Percentiles rank a stretch among this genome's conserved stretches.
Conservation (phyloP, 1,140 invertebrate genomes). For the Pinna nobilis region DNA sequence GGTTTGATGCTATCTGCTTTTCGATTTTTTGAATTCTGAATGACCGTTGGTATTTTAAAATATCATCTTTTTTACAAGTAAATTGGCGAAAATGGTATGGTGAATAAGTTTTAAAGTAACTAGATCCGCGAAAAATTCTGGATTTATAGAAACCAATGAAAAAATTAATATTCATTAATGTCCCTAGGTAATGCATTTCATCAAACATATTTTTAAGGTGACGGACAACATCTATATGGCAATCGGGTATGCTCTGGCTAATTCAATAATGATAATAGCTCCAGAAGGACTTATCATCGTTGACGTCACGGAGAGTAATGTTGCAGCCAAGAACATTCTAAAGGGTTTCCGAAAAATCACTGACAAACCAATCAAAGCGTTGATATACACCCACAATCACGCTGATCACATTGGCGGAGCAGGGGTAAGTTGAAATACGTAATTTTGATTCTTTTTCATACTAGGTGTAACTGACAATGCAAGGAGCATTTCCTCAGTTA, state of each 20-base stretch:
- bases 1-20: too few species aligned
- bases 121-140: too few species aligned
- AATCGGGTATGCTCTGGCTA: conserved; percentile 55
- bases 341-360: conserved; percentile 50
- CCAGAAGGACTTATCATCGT: conserved; percentile 57
- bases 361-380: conserved; percentile 42
- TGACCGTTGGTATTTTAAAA: too few species aligned
- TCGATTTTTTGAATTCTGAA: too few species aligned
- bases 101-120: too few species aligned
- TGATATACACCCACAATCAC: conserved; percentile 53
- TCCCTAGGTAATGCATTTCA: background rate
- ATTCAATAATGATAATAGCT: conserved; percentile 53
- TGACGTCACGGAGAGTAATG: conserved; percentile 56
- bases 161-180: background rate
- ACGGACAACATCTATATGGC: conserved; percentile 51
- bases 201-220: conserved; percentile 37
- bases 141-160: background rate
- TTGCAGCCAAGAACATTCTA: conserved; percentile 37
- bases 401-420: conserved; percentile 50
- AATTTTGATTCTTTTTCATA: background rate
- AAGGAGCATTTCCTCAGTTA: background rate
- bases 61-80: too few species aligned
- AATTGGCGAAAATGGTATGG: too few species aligned
- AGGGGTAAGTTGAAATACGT: conserved; percentile 20
- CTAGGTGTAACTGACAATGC: background rate